Base-by-base conservation (phyloP, 2,113 vertebrate genomes). In the Galeopterus variegatus region DNA sequence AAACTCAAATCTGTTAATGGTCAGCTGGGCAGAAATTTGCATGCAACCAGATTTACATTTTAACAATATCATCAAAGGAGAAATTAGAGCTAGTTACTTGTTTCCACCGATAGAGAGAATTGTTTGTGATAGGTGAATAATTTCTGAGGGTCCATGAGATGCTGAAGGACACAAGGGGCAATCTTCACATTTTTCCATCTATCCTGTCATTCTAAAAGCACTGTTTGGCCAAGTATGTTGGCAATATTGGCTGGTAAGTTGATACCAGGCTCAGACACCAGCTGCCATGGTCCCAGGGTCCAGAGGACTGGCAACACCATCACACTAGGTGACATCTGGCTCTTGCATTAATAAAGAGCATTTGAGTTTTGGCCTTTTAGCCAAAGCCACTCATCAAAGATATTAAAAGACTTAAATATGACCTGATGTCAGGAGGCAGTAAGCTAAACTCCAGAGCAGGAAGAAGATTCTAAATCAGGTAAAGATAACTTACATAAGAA, bases 281-380 rank as follows among this genome's bases (percentile, higher is more conserved):
- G 15, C 3, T 85, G 69, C 2, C 2, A 1, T 75, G 69, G 17
- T 48, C 28, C 26, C 64, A 75, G 15, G 48, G 19, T 18, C 36
- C 21, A 65, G 36, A 72, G 8, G 21, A 77, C 13, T 64, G 15
- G 4, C 14, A 82, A 60, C 14, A 28, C 48, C 24, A 62, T n/a
- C 31, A 73, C 18, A 70, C 6, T n/a, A 7, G 17, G 62, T 19
- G 45, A 88, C 56, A 77, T 26, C 21, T 85, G 84, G 14, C 54
- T 72, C 6, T 93, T 33, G 41, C 26, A 76, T 90, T 97, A 92
- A 87, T 89, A 79, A 93, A 87, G 70, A 73, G 9, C 18, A 50
- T 81, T 81, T 75, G 45, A 92, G 31, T 75, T 95, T 91, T 89
- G 41, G 50, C 23, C 48, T 67, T 21, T 83, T 31, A 56, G 24